A percentile compares a stretch with the other conserved stretches of the same genome.
Evolutionary conservation across 2,888 invertebrate species (phyloP).

Genomic region (Calameuta pallipes): DNA sequence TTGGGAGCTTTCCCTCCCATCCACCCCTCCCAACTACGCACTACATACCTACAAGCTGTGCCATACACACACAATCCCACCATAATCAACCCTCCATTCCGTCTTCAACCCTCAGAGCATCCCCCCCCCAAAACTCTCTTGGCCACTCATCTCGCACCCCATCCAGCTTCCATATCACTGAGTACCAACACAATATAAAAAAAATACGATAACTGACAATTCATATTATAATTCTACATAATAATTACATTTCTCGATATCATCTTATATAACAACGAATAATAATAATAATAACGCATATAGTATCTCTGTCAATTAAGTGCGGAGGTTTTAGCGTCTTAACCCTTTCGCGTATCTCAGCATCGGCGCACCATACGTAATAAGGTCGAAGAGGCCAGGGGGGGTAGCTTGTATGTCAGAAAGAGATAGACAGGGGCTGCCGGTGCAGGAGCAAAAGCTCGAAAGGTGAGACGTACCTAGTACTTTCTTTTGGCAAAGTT

Average conservation of each 20-base stretch:
- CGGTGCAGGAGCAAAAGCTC: conserved; percentile 21
- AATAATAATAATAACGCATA: not conserved
- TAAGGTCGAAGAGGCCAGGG: conserved; percentile 1
- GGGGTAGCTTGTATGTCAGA: not conserved
- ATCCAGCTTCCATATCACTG: not conserved
- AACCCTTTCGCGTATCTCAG: conserved; percentile 47
- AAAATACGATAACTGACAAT: not conserved
- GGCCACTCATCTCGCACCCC: not conserved
- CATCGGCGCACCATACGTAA: not conserved
- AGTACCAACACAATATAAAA: not conserved
- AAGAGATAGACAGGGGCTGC: conserved; percentile 23
- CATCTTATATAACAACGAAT: not conserved
- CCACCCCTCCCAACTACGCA: conserved; percentile 6
- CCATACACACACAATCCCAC: not conserved
- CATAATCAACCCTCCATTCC: not conserved
- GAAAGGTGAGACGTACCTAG: conserved; percentile 16
- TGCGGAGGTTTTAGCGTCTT: conserved; percentile 43
- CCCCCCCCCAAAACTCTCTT: not conserved
- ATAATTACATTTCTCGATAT: not conserved
- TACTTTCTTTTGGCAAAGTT: not conserved
- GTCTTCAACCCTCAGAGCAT: not conserved
- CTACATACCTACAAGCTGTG: not conserved
- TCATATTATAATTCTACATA: not conserved
- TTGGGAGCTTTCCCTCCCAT: conserved; percentile 42
- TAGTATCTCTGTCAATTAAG: conserved; percentile 44